Percentiles rank a stretch among this genome's conserved stretches.
Evolutionary conservation across 2,113 vertebrate species (phyloP).

Genomic region (Acanthisitta chloris): DNA sequence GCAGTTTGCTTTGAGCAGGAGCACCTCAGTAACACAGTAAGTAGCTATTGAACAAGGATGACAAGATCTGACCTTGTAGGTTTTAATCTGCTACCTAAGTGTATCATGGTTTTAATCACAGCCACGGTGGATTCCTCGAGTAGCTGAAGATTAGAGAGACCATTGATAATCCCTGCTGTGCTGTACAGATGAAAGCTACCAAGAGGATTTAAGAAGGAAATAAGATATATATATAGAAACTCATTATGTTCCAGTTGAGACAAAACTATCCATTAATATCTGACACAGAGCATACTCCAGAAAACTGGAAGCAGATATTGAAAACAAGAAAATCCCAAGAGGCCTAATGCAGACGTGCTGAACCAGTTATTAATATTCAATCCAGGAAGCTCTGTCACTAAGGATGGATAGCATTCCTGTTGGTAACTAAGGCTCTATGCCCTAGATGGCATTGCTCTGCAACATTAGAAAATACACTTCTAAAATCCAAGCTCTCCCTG

Average conservation of each 20-base stretch:
- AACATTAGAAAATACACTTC: background rate
- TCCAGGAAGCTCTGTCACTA: background rate
- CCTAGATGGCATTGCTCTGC: conserved; percentile 43
- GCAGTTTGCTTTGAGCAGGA: background rate
- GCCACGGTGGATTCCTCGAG: rapidly evolving
- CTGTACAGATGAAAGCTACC: background rate
- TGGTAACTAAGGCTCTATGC: background rate
- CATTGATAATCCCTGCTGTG: background rate
- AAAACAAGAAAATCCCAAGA: background rate
- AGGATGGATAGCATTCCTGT: background rate
- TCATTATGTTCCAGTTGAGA: background rate
- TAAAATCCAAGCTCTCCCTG: background rate
- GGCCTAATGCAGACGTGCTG: background rate
- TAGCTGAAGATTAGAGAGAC: background rate
- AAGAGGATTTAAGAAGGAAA: background rate
- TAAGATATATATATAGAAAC: background rate
- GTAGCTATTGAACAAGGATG: background rate
- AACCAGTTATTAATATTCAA: background rate
- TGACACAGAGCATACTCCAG: background rate
- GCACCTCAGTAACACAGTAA: background rate
- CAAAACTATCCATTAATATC: background rate
- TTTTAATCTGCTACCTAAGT: background rate
- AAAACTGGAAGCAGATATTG: background rate
- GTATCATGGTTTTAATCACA: background rate
- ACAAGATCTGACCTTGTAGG: background rate